Evolutionary conservation across 53 echinoderm and acorn worm genomes (phyloP).

Genomic region (Glandiceps talaboti): DNA sequence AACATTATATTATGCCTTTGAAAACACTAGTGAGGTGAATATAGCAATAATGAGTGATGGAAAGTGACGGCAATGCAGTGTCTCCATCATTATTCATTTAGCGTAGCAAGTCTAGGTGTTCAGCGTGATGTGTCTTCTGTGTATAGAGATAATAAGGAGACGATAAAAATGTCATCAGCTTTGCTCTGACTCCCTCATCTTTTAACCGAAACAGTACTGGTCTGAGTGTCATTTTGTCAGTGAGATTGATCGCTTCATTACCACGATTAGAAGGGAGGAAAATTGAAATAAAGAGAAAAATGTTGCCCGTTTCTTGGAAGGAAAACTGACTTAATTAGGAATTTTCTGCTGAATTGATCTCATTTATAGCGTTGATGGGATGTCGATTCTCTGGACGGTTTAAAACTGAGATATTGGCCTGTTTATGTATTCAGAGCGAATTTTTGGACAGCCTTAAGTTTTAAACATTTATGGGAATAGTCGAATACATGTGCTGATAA

Average conservation of each 20-base stretch:
- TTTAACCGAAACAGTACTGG: too few relatives aligned
- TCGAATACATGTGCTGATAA: neutral
- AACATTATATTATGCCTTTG: too few relatives aligned
- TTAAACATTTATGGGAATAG: neutral
- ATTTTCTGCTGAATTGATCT: neutral
- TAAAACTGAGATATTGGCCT: neutral
- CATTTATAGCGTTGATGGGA: neutral
- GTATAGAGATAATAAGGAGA: neutral
- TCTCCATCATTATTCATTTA: too few relatives aligned
- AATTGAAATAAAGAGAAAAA: neutral
- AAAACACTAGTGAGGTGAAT: too few relatives aligned
- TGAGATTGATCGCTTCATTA: neutral
- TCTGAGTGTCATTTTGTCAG: too few relatives aligned
- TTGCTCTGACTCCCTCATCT: neutral
- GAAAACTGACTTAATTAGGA: neutral
- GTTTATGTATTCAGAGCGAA: neutral
- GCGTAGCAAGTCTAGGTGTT: too few relatives aligned
- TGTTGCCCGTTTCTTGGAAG: neutral
- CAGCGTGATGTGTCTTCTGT: neutral
- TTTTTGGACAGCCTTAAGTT: neutral
- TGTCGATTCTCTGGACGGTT: neutral
- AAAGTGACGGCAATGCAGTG: too few relatives aligned
- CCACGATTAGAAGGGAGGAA: neutral
- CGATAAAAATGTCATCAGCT: neutral
- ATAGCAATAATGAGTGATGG: too few relatives aligned